These are phyloP conservation scores for Cosmorhoe ocellata DNA, from an alignment of 2,888 invertebrate genomes.

Conservation along the genomic window DNA sequence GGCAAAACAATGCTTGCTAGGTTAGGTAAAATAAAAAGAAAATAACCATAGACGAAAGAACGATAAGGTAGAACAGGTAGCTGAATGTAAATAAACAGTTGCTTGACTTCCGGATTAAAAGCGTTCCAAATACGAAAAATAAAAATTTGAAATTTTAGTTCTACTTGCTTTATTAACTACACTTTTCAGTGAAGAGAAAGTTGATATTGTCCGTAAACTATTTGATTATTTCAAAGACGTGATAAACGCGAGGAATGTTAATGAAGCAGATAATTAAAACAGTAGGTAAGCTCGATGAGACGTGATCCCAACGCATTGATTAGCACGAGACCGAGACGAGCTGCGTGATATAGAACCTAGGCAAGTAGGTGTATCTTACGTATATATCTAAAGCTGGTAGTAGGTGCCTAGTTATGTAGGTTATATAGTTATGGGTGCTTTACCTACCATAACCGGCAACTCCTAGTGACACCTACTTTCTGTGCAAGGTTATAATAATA, in stretches of 20 bases:
- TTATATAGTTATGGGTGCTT: background rate
- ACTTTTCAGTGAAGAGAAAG: slow-evolving; percentile 5
- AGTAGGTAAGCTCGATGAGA: slow-evolving; percentile 16
- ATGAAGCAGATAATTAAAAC: slow-evolving; percentile 19
- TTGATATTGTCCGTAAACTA: slow-evolving; percentile 21
- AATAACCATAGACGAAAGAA: background rate
- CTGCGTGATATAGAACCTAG: slow-evolving; percentile 7
- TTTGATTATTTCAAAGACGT: slow-evolving; percentile 17
- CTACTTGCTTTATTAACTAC: too few relatives aligned
- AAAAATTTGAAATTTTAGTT: background rate
- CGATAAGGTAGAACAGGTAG: too few relatives aligned
- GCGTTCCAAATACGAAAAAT: background rate
- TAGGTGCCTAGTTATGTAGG: background rate
- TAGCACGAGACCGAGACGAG: slow-evolving; percentile 14
- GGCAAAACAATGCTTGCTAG: too few relatives aligned
- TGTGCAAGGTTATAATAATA: too few relatives aligned
- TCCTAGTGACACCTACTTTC: too few relatives aligned
- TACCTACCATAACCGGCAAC: background rate
- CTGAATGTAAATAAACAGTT: too few relatives aligned
- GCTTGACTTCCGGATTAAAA: too few relatives aligned
- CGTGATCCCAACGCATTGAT: slow-evolving; percentile 18
- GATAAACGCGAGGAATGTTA: slow-evolving; percentile 18
- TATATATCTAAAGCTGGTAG: too few relatives aligned
- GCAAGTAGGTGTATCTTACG: too few relatives aligned
- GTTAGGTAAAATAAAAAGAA: background rate